Percentiles rank a stretch among this genome's conserved stretches.
Evolutionary conservation across 2,888 invertebrate species (phyloP).

Genomic region (Temnothorax ravouxi): DNA sequence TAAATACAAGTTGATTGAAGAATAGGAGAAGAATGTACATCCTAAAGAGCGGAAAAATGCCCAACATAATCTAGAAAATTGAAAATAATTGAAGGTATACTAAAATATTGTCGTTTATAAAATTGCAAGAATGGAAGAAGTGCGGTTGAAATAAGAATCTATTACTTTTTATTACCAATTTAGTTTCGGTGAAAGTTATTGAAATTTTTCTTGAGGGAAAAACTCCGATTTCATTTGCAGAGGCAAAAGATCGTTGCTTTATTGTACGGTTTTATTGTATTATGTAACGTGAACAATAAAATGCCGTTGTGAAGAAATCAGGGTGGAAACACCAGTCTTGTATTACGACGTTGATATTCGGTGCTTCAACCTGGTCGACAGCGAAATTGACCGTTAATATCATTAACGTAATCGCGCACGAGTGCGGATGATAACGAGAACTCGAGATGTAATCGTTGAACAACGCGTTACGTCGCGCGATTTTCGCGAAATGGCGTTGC

Average conservation of each 20-base stretch:
- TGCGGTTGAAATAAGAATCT: neutral
- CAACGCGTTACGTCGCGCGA: neutral
- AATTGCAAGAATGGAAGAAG: neutral
- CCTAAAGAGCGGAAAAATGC: neutral
- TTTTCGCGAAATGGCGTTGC: neutral
- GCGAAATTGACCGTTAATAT: neutral
- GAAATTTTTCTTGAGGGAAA: neutral
- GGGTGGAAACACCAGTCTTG: neutral
- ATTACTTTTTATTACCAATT: neutral
- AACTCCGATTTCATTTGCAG: neutral
- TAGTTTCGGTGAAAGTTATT: neutral
- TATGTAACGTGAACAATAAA: neutral
- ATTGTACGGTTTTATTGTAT: neutral
- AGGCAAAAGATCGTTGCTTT: neutral
- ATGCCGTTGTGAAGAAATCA: neutral
- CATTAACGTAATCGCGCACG: neutral
- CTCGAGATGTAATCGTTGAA: neutral
- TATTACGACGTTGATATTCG: neutral
- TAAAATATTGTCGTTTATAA: slow-evolving; percentile 2
- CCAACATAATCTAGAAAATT: neutral
- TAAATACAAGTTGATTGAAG: neutral
- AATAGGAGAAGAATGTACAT: neutral
- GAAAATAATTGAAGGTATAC: neutral
- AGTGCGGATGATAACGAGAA: neutral
- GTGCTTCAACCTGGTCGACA: neutral